These are phyloP conservation scores for Vulpes vulpes DNA, from an alignment of 2,113 vertebrate species.

Conservation along the genomic window DNA sequence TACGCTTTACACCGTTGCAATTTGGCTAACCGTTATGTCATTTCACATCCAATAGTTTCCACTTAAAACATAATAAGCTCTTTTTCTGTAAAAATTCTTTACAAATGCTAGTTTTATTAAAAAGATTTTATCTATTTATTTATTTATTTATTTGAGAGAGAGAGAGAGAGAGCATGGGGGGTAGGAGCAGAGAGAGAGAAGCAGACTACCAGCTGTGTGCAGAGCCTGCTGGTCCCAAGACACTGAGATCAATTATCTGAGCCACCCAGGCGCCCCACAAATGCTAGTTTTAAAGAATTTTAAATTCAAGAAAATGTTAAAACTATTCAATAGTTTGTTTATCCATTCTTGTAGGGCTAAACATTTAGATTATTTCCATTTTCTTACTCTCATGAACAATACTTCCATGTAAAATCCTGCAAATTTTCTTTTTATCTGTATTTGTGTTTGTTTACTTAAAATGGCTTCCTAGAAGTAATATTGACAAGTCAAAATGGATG, in stretches of 20 bases:
- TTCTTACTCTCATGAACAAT: not conserved
- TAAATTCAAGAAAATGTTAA: slow-evolving; percentile 21
- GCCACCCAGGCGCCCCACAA: not conserved
- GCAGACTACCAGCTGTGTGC: too few species aligned
- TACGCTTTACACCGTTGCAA: not conserved
- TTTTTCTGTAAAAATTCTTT: slow-evolving; percentile 26
- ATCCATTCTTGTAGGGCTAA: not conserved
- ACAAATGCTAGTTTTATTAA: not conserved
- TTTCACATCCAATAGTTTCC: not conserved
- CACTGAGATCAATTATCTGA: not conserved
- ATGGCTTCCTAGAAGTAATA: not conserved
- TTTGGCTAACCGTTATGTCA: not conserved
- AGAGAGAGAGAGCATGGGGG: not conserved
- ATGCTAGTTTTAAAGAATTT: slow-evolving; percentile 36
- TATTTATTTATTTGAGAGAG: too few species aligned
- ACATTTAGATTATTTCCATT: slow-evolving; percentile 20
- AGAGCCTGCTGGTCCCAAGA: not conserved
- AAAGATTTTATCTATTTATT: too few species aligned
- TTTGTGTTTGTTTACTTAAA: slow-evolving; percentile 19
- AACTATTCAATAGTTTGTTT: not conserved
- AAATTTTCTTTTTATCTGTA: not conserved
- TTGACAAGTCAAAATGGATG: not conserved
- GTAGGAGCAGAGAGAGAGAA: not conserved
- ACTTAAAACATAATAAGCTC: not conserved
- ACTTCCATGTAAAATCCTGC: not conserved